phyloP scores from a whole-genome alignment of 2,888 invertebrate genomes.

The Eilema sororculum region DNA sequence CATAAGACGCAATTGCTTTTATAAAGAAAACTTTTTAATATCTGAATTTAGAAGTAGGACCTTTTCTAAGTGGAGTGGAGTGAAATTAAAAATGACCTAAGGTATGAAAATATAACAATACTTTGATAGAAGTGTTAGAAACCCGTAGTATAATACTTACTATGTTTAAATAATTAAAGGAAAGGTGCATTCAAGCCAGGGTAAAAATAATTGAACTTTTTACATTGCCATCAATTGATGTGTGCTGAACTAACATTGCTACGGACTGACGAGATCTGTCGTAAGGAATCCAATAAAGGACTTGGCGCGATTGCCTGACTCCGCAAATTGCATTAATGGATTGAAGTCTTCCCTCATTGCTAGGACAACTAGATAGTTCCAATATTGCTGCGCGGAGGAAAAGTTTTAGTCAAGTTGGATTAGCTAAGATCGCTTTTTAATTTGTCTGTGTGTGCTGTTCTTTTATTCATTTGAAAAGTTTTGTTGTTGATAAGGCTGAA shows the following conservation, averaged over 20 bases:
- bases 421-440: constrained; percentile 46
- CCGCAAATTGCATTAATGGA: constrained; percentile 70
- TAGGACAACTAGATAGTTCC: constrained; percentile 32
- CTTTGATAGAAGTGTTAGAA: too few relatives aligned
- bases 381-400: constrained; percentile 29
- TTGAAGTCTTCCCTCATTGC: constrained; percentile 55
- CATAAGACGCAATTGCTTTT: too few relatives aligned
- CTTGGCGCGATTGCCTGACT: constrained; percentile 58
- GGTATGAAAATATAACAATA: too few relatives aligned
- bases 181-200: not conserved
- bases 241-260: constrained; percentile 43
- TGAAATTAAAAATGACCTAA: too few relatives aligned
- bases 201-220: constrained; percentile 27
- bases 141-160: too few relatives aligned
- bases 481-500: not conserved
- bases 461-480: constrained; percentile 16
- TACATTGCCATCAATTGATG: constrained; percentile 43
- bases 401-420: constrained; percentile 46
- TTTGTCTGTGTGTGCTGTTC: constrained; percentile 35
- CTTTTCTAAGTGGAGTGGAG: too few relatives aligned
- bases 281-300: constrained; percentile 57
- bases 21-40: too few relatives aligned
- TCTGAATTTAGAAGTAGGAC: too few relatives aligned
- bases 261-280: constrained; percentile 48
- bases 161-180: not conserved